A percentile compares a stretch with the other conserved stretches of the same genome.
Evolutionary conservation across 2,113 vertebrate species (phyloP).

Genomic region (Tor tambroides): DNA sequence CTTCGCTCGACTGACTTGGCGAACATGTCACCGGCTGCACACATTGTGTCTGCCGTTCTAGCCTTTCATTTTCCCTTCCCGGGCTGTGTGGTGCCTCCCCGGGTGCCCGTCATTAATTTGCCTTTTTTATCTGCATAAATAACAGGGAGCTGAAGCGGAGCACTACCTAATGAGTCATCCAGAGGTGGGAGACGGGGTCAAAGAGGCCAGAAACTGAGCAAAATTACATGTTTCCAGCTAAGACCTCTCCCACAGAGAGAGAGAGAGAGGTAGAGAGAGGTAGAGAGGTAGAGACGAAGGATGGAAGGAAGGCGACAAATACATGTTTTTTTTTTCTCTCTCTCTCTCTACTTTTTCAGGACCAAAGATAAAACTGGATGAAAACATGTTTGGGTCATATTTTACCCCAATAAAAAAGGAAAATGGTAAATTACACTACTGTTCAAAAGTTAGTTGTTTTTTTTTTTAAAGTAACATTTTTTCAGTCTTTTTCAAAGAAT

Average conservation of each 20-base stretch:
- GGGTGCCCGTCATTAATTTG: conserved; percentile 54
- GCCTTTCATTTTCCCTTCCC: conserved; percentile 48
- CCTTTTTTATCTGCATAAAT: conserved; percentile 62
- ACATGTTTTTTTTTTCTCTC: neutral
- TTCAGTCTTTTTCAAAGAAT: too few relatives aligned
- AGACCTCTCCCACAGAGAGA: conserved; percentile 30
- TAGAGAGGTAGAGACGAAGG: conserved; percentile 2
- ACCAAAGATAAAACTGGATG: neutral
- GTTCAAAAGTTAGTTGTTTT: neutral
- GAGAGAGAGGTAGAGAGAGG: neutral
- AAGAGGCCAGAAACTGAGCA: conserved; percentile 31
- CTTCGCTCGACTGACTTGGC: conserved; percentile 14
- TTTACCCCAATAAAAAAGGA: neutral
- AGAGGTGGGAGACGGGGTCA: conserved; percentile 47
- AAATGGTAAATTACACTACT: neutral
- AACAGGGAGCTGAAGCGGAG: conserved; percentile 55
- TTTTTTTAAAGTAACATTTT: too few relatives aligned
- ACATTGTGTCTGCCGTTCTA: conserved; percentile 45
- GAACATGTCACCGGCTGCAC: conserved; percentile 42
- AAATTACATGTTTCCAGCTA: conserved; percentile 52
- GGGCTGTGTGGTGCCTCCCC: conserved; percentile 37
- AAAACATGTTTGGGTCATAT: neutral
- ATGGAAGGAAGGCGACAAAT: neutral
- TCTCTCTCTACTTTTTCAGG: neutral
- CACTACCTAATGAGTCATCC: conserved; percentile 54